phyloP scores from a whole-genome alignment of 2,113 vertebrate species.

The Willisornis vidua region DNA sequence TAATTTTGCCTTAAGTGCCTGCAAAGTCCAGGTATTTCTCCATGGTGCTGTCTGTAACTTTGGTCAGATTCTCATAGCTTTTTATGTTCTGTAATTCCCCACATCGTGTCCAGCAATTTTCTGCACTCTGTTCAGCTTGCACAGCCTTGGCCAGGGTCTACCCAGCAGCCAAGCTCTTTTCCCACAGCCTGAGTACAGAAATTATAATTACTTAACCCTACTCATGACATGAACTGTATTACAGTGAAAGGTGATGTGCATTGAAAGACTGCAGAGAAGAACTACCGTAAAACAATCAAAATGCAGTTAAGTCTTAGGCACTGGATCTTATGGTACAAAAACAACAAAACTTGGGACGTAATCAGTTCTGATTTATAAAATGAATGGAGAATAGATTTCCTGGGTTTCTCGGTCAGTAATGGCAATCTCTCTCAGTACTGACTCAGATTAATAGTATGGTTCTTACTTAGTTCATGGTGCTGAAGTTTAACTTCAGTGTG shows the following conservation, averaged over 20 bases:
- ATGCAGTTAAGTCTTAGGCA: background rate
- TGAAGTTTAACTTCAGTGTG: background rate
- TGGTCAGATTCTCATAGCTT: background rate
- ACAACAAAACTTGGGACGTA: background rate
- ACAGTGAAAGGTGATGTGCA: background rate
- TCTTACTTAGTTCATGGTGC: background rate
- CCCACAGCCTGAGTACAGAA: background rate
- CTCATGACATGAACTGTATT: fast-evolving
- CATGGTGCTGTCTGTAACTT: background rate
- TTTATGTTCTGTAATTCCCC: fast-evolving
- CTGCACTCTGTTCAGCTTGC: background rate
- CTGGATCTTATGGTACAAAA: background rate
- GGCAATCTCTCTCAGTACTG: background rate
- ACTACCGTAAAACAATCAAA: background rate
- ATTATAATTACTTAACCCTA: background rate
- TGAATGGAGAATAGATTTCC: background rate
- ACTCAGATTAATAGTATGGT: background rate
- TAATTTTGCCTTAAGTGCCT: background rate
- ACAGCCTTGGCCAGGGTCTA: background rate
- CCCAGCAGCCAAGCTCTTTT: fast-evolving
- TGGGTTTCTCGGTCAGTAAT: background rate
- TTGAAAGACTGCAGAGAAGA: background rate
- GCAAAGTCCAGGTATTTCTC: background rate
- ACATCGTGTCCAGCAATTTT: background rate
- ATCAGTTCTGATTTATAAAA: background rate